Evolutionary conservation across 2,113 vertebrate species (phyloP), one percentile per base, ranked within the genome.

Genomic region (Malurus alboscapulatus): DNA sequence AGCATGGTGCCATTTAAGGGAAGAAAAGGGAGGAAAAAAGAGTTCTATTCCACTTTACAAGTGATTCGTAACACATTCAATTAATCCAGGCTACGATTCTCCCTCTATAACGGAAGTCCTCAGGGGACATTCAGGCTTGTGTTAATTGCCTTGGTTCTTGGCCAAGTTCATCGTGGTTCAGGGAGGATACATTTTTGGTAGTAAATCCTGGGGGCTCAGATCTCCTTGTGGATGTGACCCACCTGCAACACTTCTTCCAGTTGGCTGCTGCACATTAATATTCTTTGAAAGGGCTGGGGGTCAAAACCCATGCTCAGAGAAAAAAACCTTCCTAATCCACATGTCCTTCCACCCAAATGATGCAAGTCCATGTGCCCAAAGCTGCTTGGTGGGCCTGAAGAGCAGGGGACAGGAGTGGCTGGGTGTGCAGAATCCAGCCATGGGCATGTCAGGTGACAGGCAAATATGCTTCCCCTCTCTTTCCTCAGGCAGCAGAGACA

Each of bases 281-380:
- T 50, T 82, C 63, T 42, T 47, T 30, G 55, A 86, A 87, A 5
- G 47, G 51, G 20, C 27, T 58, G 50, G 34, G 72, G 50, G 50
- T 32, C 3, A 9, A 84, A 62, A 67, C 3, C 30, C 71, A n/a
- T 4, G 10, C 65, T 88, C 30, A 71, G 50, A 65, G 66, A 58
- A 73, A 75, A 71, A 84, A 30, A 6, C 11, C 9, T 63, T 55
- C 36, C 59, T 63, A 36, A 77, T 40, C 48, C 12, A 5, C 14
- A 11, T 1, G 15, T 54, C 16, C 71, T 21, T 73, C 42, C 29
- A 12, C 29, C 58, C n/a, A 32, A 55, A 73, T 44, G 51, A 65
- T 0, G 1, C 21, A 40, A 55, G 9, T 22, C 36, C 1, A 1
- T 3, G 26, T 10, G 29, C 13, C 45, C 13, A 11, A 47, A 91